Evolutionary conservation across 2,888 invertebrate species (phyloP).

Genomic region (Ichneumon xanthorius): DNA sequence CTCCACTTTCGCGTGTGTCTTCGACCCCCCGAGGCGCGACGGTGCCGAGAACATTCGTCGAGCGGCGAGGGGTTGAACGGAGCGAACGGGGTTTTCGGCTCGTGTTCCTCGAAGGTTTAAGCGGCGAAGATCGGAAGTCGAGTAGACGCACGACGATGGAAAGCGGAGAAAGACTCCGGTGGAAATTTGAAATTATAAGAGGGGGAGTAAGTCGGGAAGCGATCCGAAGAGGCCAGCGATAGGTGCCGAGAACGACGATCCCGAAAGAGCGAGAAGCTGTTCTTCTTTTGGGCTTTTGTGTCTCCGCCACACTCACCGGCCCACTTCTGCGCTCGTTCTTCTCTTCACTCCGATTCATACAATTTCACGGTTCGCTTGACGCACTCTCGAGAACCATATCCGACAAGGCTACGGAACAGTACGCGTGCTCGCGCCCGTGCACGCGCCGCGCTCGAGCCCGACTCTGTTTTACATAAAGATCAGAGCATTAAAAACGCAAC

Average conservation of each 20-base stretch:
- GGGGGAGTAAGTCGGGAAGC: conserved; percentile 39
- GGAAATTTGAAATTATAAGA: conserved; percentile 81
- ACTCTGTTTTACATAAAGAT: conserved; percentile 84
- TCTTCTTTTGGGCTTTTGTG: conserved; percentile 75
- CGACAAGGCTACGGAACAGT: conserved; percentile 12
- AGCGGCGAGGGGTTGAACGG: not conserved
- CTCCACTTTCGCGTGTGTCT: not conserved
- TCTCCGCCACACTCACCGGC: conserved; percentile 73
- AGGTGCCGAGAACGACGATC: conserved; percentile 38
- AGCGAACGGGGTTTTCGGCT: conserved; percentile 2
- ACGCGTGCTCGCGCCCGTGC: conserved; percentile 72
- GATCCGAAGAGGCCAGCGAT: conserved; percentile 19
- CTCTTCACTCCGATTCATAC: conserved; percentile 81
- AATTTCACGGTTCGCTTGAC: conserved; percentile 84
- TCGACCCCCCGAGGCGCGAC: not conserved
- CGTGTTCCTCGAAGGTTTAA: not conserved
- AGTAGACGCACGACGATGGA: conserved; percentile 50
- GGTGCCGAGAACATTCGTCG: not conserved
- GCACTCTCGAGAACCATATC: conserved; percentile 75
- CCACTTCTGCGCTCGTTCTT: conserved; percentile 75
- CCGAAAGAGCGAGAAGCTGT: conserved; percentile 63
- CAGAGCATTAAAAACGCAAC: conserved; percentile 84
- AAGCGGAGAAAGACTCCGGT: conserved; percentile 72
- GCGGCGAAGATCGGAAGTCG: conserved; percentile 46
- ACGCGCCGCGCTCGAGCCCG: conserved; percentile 61